Evolutionary conservation across 2,113 vertebrate genomes (phyloP).

Genomic region (Clarias batrachus): DNA sequence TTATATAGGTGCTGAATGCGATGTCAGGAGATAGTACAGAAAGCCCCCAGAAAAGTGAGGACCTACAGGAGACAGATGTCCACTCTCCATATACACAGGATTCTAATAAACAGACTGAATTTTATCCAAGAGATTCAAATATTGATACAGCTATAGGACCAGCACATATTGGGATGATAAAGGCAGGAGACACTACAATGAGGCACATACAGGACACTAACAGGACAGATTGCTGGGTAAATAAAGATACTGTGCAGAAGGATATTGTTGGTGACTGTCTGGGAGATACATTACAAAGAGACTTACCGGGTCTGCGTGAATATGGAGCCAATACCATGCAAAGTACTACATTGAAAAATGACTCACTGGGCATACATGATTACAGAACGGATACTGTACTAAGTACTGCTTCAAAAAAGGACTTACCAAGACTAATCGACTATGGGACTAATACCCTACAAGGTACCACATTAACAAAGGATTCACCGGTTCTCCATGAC

Average conservation of each 20-base stretch:
- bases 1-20: slow-evolving; percentile 58
- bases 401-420: neutral
- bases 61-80: neutral
- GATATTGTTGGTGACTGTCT: neutral
- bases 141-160: neutral
- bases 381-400: too few species aligned
- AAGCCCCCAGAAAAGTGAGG: slow-evolving; percentile 45
- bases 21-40: slow-evolving; percentile 52
- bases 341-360: neutral
- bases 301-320: neutral
- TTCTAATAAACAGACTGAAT: slow-evolving; percentile 11
- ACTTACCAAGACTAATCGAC: too few species aligned
- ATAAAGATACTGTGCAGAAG: neutral
- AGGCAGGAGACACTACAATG: neutral
- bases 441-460: neutral
- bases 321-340: neutral
- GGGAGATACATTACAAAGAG: neutral
- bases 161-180: neutral
- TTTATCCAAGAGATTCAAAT: neutral
- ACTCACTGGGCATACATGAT: neutral
- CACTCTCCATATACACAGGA: neutral
- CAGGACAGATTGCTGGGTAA: slow-evolving; percentile 18
- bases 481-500: neutral
- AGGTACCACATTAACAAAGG: neutral
- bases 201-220: slow-evolving; percentile 1